Evolutionary conservation across 2,888 invertebrate genomes (phyloP).

Genomic region (Campoplex capitator): DNA sequence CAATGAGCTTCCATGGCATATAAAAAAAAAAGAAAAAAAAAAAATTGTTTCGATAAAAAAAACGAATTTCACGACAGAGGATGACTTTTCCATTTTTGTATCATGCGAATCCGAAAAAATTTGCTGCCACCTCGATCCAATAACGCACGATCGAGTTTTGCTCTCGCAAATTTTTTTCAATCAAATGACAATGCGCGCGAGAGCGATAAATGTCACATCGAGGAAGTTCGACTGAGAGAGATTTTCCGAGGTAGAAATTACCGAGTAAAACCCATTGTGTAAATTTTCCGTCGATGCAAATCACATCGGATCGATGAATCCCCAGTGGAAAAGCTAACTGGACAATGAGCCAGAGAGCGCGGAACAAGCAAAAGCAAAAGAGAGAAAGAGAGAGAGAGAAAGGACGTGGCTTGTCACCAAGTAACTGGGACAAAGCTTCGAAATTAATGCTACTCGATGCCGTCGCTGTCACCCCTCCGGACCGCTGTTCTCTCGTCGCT

Average conservation of each 20-base stretch:
- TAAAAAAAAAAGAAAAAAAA: neutral
- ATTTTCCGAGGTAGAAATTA: constrained; percentile 62
- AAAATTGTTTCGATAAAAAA: constrained; percentile 4
- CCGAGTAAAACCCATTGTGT: constrained; percentile 56
- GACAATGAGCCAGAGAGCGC: constrained; percentile 43
- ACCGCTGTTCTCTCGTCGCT: constrained; percentile 56
- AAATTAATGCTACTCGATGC: constrained; percentile 76
- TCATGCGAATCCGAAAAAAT: constrained; percentile 5
- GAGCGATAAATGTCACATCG: constrained; percentile 30
- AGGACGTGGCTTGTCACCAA: constrained; percentile 64
- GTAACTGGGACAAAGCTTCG: constrained; percentile 75
- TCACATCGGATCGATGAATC: constrained; percentile 71
- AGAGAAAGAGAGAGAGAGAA: constrained; percentile 15
- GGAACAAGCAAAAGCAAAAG: constrained; percentile 9
- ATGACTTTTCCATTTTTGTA: neutral
- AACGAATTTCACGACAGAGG: constrained; percentile 21
- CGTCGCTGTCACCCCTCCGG: constrained; percentile 52
- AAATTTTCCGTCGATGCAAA: constrained; percentile 67
- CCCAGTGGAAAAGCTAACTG: constrained; percentile 58
- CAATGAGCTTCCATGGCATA: neutral
- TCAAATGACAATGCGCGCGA: constrained; percentile 37
- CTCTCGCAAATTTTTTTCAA: constrained; percentile 22
- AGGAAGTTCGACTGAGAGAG: constrained; percentile 33
- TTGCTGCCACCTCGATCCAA: constrained; percentile 7
- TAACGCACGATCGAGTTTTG: constrained; percentile 5